Evolutionary conservation across 2,888 invertebrate species (phyloP).

Genomic region (Sphaerophoria taeniata): DNA sequence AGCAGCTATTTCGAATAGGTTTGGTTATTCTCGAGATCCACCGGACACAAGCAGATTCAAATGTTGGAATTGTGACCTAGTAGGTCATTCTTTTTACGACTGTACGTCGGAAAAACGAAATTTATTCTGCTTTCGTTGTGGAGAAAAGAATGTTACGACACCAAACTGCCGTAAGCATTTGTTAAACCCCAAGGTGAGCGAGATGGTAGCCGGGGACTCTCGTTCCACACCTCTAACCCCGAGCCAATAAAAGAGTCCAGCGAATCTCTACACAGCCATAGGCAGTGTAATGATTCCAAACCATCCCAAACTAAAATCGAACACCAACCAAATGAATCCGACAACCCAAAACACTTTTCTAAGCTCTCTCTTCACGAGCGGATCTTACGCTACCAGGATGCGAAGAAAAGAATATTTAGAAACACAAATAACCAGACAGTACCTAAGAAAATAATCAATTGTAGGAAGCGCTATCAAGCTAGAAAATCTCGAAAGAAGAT

Average conservation of each 20-base stretch:
- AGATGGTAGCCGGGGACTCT: slow-evolving; percentile 20
- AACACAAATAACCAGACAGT: neutral
- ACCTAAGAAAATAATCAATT: neutral
- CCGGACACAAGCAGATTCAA: neutral
- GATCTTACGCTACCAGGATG: neutral
- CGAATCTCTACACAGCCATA: neutral
- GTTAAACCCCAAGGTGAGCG: slow-evolving; percentile 22
- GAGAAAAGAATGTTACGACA: slow-evolving; percentile 30
- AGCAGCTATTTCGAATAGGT: neutral
- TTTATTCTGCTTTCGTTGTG: slow-evolving; percentile 23
- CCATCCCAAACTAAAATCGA: neutral
- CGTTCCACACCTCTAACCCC: slow-evolving; percentile 25
- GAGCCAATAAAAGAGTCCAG: slow-evolving; percentile 16
- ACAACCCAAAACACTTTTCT: neutral
- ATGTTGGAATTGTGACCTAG: slow-evolving; percentile 26
- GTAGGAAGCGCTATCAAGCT: neutral
- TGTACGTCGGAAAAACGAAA: slow-evolving; percentile 12
- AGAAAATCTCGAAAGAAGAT: neutral
- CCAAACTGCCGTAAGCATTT: slow-evolving; percentile 8
- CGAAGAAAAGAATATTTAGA: neutral
- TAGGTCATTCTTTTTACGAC: slow-evolving; percentile 21
- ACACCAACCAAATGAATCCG: no score
- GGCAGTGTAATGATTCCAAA: neutral
- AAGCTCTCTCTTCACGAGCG: neutral
- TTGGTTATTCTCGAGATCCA: neutral